phyloP scores from a whole-genome alignment of 2,888 invertebrate genomes.

The Busseola fusca region DNA sequence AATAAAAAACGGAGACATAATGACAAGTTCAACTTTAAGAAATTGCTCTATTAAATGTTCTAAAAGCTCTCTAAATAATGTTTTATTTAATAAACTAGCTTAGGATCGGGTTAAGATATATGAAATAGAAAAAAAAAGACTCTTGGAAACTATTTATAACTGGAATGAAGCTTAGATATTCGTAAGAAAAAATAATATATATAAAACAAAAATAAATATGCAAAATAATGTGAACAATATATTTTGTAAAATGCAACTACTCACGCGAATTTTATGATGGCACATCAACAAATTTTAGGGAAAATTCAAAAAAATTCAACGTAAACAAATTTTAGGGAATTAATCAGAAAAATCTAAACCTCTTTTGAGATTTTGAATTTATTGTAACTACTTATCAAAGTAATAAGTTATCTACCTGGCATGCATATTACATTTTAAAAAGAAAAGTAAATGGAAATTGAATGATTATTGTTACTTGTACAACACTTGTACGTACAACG shows the following conservation, averaged over 20 bases:
- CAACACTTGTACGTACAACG: too few species aligned
- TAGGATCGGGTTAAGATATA: neutral
- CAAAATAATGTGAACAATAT: neutral
- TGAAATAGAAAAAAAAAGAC: too few species aligned
- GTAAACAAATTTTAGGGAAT: neutral
- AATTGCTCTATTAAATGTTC: neutral
- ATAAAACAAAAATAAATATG: conserved; percentile 16
- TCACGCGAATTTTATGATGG: conserved; percentile 43
- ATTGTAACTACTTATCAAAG: too few species aligned
- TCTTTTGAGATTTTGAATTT: neutral
- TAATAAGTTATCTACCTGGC: neutral
- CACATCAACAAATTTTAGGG: conserved; percentile 38
- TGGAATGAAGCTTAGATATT: conserved; percentile 9
- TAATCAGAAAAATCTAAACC: neutral
- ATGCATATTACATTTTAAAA: neutral
- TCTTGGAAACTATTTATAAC: neutral
- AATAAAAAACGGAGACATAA: neutral
- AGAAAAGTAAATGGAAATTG: neutral
- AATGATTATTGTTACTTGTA: neutral
- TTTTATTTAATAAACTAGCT: neutral
- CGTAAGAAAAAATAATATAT: neutral
- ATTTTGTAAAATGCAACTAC: conserved; percentile 4
- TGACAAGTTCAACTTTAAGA: neutral
- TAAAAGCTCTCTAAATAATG: neutral
- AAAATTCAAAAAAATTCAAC: neutral